Evolutionary conservation across 1,140 invertebrate species (phyloP).

Genomic region (Manduca sexta): DNA sequence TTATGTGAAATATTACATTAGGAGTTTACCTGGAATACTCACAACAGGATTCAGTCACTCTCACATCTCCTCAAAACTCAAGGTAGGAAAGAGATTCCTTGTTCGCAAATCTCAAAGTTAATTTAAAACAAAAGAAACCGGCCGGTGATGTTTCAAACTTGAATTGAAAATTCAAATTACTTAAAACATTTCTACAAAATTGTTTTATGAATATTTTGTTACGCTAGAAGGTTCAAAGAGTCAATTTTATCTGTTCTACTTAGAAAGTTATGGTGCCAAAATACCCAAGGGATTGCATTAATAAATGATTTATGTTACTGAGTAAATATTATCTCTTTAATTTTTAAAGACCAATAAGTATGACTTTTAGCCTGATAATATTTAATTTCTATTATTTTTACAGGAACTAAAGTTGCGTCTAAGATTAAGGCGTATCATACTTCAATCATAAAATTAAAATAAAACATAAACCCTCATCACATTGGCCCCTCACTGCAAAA

Average conservation of each 20-base stretch:
- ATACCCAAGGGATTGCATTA: too few species aligned
- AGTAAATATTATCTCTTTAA: too few species aligned
- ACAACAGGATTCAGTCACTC: constrained; percentile 38
- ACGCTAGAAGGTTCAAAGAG: neutral
- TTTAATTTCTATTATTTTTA: too few species aligned
- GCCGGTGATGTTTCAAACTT: neutral
- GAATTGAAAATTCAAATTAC: constrained; percentile 1
- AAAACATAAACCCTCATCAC: too few species aligned
- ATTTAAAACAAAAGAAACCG: neutral
- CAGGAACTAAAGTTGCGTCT: too few species aligned
- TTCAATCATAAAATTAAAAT: too few species aligned
- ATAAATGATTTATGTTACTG: too few species aligned
- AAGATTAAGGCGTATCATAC: too few species aligned
- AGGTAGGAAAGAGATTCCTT: constrained; percentile 26
- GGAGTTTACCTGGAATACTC: constrained; percentile 62
- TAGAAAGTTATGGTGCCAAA: neutral
- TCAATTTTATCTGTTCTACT: neutral
- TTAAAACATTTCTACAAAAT: neutral
- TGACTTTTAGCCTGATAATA: too few species aligned
- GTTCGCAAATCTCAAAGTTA: neutral
- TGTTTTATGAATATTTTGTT: constrained; percentile 1
- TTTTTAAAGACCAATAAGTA: too few species aligned
- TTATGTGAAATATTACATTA: constrained; percentile 69
- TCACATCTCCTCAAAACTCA: constrained; percentile 33
- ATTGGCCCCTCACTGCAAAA: too few species aligned